Evolutionary conservation across 2,888 invertebrate species (phyloP), one percentile per base, ranked within the genome.

Genomic region (Nasonovia ribisnigri): DNA sequence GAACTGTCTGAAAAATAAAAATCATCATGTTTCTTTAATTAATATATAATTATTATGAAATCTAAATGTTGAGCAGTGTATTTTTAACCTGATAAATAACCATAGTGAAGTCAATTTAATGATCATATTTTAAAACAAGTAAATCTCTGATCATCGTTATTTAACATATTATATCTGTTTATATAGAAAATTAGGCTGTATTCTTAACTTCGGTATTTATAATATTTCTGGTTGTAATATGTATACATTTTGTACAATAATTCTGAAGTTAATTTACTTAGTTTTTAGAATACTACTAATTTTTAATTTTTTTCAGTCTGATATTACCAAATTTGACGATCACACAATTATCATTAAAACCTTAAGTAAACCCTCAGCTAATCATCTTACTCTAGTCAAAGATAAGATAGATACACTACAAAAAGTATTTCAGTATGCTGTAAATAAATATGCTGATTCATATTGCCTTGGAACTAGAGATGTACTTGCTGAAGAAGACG

Each of bases 401-500:
- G 97, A 97, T 95, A 97, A 97, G 93, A 97, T 98, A 95, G 97
- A 97, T 95, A 97, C 98, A 57, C 97, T 98, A 96, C 98, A 98
- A 95, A 97, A 97, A 95, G 97, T 99, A 96, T 97, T 99, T 95
- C 97, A 97, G 48, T 98, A 97, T 95, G 98, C 98, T 60, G 97
- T 97, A 88, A 97, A 97, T 95, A 97, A 97, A 95, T 98, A 98
- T 96, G 96, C 97, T 20, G 96, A 97, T 89, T 97, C 97, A 95
- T 97, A 97, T 94, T 98, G 98, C 95, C 97, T 99, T 94, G 99
- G 99, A 90, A 99, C 99, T 0, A 96, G 99, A 93, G 97, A 98
- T 95, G 97, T 99, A 95, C 96, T 99, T 87, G 97, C 98, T 94
- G 99, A 99, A 96, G 98, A 99, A 95, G 99, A 99, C 95, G 99